These are phyloP conservation scores for Eulacestoma nigropectus DNA, from an alignment of 2,113 vertebrate species.

Conservation along the genomic window DNA sequence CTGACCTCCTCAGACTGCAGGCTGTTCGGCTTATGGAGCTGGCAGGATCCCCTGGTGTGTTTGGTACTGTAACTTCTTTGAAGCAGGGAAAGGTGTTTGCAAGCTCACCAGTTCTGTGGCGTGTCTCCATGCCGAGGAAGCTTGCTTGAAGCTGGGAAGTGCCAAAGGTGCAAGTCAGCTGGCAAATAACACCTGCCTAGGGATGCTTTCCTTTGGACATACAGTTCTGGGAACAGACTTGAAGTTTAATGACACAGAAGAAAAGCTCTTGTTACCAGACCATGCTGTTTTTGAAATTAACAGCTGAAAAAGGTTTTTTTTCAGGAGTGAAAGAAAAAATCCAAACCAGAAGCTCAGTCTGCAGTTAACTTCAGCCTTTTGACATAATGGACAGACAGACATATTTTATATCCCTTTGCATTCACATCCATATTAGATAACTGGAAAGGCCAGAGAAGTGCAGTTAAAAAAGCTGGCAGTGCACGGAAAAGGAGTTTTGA, in stretches of 20 bases:
- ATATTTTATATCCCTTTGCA: background rate
- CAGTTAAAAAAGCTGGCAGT: background rate
- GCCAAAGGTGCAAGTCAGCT: background rate
- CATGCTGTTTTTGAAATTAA: background rate
- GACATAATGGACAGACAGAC: background rate
- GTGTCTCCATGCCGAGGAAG: rapidly evolving
- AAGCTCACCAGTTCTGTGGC: background rate
- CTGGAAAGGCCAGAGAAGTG: background rate
- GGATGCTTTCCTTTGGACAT: background rate
- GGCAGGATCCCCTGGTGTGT: background rate
- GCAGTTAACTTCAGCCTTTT: background rate
- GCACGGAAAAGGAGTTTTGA: background rate
- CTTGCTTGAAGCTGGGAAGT: background rate
- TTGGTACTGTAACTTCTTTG: background rate
- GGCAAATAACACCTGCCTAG: background rate
- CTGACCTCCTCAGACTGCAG: background rate
- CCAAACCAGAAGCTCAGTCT: background rate
- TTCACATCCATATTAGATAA: background rate
- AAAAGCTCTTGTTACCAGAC: background rate
- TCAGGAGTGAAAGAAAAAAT: background rate
- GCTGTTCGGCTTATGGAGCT: background rate
- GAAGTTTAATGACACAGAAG: background rate
- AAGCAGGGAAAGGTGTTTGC: background rate
- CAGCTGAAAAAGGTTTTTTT: background rate
- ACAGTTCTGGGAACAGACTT: background rate